phyloP scores from a whole-genome alignment of 2,797 vertebrate genomes.

The Cirrhinus mrigala region DNA sequence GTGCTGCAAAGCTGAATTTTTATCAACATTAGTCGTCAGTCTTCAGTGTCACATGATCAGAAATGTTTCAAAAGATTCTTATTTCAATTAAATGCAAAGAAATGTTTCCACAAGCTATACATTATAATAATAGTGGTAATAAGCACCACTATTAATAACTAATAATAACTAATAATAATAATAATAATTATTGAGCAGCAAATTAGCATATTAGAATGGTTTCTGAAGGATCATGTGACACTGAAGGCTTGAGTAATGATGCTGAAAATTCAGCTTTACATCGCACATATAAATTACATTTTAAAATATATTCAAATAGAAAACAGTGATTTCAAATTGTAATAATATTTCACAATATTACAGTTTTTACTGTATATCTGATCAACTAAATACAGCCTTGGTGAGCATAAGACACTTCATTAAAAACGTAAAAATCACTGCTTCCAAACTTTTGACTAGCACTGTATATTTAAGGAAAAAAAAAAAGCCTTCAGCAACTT shows the following conservation, averaged over 20 bases:
- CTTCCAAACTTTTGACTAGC: background rate
- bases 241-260: background rate
- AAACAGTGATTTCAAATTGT: background rate
- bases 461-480: background rate
- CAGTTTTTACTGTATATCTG: background rate
- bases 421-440: background rate
- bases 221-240: background rate
- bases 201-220: background rate
- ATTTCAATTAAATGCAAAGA: too few species aligned
- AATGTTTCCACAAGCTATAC: too few species aligned
- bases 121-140: too few species aligned
- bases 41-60: background rate
- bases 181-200: too few species aligned
- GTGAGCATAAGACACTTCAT: background rate
- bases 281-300: background rate
- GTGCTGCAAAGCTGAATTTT: background rate
- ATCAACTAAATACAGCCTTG: background rate
- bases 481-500: conserved; percentile 30
- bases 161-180: too few species aligned
- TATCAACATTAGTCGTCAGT: background rate
- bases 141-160: too few species aligned
- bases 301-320: background rate
- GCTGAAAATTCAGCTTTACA: background rate
- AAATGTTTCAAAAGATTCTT: too few species aligned
- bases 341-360: background rate